Evolutionary conservation across 2,797 vertebrate genomes (phyloP).

Genomic region (Xenops minutus): DNA sequence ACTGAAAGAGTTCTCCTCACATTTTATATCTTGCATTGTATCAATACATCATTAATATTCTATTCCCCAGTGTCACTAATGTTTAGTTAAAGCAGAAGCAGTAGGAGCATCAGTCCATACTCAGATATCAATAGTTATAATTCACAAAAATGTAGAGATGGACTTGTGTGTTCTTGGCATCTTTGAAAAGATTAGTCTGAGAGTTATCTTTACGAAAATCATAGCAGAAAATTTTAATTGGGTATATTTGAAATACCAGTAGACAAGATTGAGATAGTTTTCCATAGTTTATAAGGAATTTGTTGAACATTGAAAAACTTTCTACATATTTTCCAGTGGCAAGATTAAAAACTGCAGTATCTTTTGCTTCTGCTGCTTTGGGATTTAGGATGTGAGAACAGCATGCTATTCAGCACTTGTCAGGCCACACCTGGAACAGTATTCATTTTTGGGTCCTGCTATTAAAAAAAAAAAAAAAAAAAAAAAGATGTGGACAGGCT

Average conservation of each 20-base stretch:
- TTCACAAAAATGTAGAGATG: not conserved
- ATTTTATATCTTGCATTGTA: not conserved
- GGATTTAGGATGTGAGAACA: not conserved
- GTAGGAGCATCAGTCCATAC: not conserved
- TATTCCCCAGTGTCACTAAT: not conserved
- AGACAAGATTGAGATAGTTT: not conserved
- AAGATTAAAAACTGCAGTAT: not conserved
- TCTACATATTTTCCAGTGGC: not conserved
- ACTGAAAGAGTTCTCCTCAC: not conserved
- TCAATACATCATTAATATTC: not conserved
- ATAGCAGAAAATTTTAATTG: not conserved
- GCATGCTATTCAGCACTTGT: not conserved
- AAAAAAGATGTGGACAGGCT: not conserved
- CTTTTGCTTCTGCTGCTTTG: not conserved
- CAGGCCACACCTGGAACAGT: not conserved
- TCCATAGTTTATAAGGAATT: not conserved
- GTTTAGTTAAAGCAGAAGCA: not conserved
- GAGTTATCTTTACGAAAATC: not conserved
- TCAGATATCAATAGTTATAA: not conserved
- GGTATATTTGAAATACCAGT: not conserved
- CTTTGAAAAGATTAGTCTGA: not conserved
- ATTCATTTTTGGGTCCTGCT: not conserved
- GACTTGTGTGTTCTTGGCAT: not conserved
- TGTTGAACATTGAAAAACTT: not conserved
- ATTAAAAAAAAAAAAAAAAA: too few relatives aligned